Percentiles rank a stretch among this genome's conserved stretches.
Conservation (phyloP, 1,140 invertebrate genomes). For the Charaxes varanes region DNA sequence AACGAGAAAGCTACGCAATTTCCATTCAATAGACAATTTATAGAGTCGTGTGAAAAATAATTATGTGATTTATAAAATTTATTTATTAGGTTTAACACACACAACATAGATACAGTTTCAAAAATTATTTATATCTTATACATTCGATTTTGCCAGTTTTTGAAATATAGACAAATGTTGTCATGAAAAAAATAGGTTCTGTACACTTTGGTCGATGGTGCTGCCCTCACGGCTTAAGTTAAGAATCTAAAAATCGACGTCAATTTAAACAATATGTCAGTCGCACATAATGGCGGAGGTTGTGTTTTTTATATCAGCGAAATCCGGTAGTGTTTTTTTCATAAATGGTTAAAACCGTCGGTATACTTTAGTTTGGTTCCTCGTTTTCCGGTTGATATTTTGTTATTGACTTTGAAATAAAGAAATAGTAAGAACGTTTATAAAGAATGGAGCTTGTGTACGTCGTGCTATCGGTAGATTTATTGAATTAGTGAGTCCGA, state of each 20-base stretch:
- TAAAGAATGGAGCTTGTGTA: slow-evolving; percentile 40
- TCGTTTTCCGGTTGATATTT: slow-evolving; percentile 4
- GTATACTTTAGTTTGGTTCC: slow-evolving; percentile 6
- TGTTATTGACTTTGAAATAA: slow-evolving; percentile 11
- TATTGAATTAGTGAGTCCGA: slow-evolving; percentile 54
- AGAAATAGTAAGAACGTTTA: slow-evolving; percentile 13
- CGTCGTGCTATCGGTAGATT: slow-evolving; percentile 35
- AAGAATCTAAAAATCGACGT: slow-evolving; percentile 60
- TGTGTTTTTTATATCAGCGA: slow-evolving; percentile 46
- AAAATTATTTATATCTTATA: too few species aligned
- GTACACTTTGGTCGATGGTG: slow-evolving; percentile 12
- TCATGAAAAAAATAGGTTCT: not conserved
- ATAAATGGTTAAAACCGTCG: slow-evolving; percentile 25
- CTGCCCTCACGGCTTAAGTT: slow-evolving; percentile 28
- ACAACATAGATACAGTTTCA: too few species aligned
- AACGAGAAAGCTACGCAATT: too few species aligned
- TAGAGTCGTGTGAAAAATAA: too few species aligned
- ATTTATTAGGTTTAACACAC: too few species aligned
- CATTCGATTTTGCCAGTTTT: too few species aligned
- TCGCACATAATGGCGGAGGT: slow-evolving; percentile 61
- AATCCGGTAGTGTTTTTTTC: slow-evolving; percentile 41
- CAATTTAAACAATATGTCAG: slow-evolving; percentile 56
- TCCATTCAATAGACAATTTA: too few species aligned
- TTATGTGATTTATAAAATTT: too few species aligned
- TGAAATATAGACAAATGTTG: too few species aligned